These are phyloP conservation scores for Cydia splendana DNA, from an alignment of 1,140 invertebrate species.

Conservation along the genomic window DNA sequence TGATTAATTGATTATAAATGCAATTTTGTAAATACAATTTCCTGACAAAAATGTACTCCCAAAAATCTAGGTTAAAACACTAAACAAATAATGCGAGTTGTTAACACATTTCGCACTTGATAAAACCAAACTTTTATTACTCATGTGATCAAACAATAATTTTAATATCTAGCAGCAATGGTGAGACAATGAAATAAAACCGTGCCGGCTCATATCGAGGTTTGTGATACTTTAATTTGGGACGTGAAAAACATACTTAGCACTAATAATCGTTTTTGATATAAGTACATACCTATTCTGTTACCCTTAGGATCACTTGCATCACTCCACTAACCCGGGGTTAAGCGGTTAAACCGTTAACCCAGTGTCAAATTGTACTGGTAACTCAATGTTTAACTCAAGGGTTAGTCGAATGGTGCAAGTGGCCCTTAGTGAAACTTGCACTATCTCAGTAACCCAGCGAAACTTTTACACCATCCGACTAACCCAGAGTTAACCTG, in stretches of 20 bases:
- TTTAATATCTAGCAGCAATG: constrained; percentile 9
- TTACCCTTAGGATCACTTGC: no score
- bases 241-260: neutral
- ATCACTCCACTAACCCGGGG: no score
- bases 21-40: neutral
- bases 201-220: neutral
- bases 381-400: no score
- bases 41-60: neutral
- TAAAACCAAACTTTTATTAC: constrained; percentile 32
- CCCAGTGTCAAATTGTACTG: no score
- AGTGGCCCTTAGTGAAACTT: no score
- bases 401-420: no score
- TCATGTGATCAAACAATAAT: constrained; percentile 32
- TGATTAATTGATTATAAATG: no score
- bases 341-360: no score
- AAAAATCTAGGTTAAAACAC: constrained; percentile 24
- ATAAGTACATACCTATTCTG: no score
- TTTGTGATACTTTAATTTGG: constrained; percentile 20
- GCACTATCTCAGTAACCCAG: no score
- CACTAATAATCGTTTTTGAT: neutral
- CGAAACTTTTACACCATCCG: no score
- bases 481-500: no score
- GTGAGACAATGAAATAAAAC: constrained; percentile 21
- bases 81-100: neutral
- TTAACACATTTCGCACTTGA: constrained; percentile 19